These are phyloP conservation scores for Sarcoramphus papa DNA, from an alignment of 2,797 vertebrate species.

Conservation along the genomic window DNA sequence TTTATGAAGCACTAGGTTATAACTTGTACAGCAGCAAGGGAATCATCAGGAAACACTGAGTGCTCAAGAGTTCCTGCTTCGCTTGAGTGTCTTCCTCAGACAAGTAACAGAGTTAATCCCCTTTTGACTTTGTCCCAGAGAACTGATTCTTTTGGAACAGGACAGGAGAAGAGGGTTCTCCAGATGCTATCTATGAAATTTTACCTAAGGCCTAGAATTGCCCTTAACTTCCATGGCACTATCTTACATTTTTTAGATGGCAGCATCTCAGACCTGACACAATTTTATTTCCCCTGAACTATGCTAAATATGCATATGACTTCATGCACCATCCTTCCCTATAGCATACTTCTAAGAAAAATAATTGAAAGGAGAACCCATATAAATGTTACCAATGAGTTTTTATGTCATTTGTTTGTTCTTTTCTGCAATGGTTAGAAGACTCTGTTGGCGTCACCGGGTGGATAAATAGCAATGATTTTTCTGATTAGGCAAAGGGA, in stretches of 20 bases:
- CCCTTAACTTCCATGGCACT: background rate
- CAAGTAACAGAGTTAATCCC: background rate
- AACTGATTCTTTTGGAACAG: background rate
- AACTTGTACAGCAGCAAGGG: background rate
- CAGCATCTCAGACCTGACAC: background rate
- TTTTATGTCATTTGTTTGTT: background rate
- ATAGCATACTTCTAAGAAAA: background rate
- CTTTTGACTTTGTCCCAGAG: background rate
- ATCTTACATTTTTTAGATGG: background rate
- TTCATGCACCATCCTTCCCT: background rate
- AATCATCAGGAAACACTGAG: background rate
- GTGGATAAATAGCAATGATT: background rate
- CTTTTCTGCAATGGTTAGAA: background rate
- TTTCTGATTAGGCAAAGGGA: background rate
- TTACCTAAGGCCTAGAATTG: background rate
- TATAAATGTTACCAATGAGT: background rate
- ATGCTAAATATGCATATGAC: background rate
- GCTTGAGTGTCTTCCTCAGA: background rate
- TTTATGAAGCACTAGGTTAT: background rate
- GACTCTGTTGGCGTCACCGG: background rate
- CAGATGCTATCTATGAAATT: background rate
- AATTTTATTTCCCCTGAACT: background rate
- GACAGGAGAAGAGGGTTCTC: background rate
- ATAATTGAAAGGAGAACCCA: background rate
- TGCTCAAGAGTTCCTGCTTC: background rate